A percentile compares a stretch with the other conserved stretches of the same genome.
phyloP scores from a whole-genome alignment of 92 coral and sea anemone genomes.

The Zoanthus sociatus region DNA sequence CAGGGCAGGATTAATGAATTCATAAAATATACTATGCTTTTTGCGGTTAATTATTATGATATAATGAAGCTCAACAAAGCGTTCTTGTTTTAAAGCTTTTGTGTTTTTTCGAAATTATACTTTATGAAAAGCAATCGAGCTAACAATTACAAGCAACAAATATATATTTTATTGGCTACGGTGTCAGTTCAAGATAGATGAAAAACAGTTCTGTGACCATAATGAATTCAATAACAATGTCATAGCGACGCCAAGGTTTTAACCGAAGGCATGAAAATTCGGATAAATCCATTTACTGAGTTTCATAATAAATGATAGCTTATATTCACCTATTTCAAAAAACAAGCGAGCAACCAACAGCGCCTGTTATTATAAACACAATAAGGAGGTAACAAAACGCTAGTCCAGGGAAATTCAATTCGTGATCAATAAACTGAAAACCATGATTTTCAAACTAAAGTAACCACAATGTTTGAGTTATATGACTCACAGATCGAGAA shows the following conservation, averaged over 20 bases:
- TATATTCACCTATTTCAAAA: too few species aligned
- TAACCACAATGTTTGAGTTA: background rate
- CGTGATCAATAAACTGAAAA: background rate
- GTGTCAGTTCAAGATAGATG: conserved; percentile 7
- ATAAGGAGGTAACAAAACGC: too few species aligned
- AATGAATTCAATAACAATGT: background rate
- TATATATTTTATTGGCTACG: background rate
- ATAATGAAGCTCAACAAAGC: too few species aligned
- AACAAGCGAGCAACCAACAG: too few species aligned
- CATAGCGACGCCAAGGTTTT: background rate
- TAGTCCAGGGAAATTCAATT: background rate
- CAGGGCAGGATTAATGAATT: too few species aligned
- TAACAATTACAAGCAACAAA: background rate
- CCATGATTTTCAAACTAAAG: background rate
- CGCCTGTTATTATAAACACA: too few species aligned
- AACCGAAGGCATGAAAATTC: background rate
- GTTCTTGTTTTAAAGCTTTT: too few species aligned
- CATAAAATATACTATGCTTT: too few species aligned
- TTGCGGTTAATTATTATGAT: too few species aligned
- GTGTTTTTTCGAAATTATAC: background rate
- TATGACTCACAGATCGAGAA: background rate
- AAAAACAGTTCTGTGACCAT: background rate
- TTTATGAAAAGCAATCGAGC: background rate
- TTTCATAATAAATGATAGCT: background rate
- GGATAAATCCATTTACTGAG: background rate